Conservation (phyloP, 2,797 vertebrate species). For the Trachurus trachurus region DNA sequence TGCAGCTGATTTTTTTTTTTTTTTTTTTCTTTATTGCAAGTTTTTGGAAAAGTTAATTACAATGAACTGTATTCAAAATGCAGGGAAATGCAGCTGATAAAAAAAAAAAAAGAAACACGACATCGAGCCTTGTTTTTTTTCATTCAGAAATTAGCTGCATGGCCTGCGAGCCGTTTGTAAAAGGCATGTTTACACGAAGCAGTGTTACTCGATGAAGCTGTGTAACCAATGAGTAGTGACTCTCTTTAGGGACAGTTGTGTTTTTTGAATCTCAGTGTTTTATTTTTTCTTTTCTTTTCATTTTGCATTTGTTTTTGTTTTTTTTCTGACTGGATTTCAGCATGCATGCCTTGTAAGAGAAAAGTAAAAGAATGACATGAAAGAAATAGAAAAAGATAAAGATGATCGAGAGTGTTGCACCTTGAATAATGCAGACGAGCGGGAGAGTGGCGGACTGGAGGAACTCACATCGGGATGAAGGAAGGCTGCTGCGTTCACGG, state of each 20-base stretch:
- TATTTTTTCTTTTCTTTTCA: conserved; percentile 8
- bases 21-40: conserved; percentile 16
- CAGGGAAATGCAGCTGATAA: conserved; percentile 10
- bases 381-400: conserved; percentile 59
- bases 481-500: conserved; percentile 28
- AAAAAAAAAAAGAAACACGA: neutral
- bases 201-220: conserved; percentile 75
- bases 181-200: conserved; percentile 85
- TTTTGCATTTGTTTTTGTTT: conserved; percentile 58
- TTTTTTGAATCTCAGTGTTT: conserved; percentile 68
- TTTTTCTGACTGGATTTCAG: conserved; percentile 71
- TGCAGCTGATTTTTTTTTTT: conserved; percentile 61
- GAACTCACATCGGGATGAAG: conserved; percentile 51
- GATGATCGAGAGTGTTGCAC: conserved; percentile 75
- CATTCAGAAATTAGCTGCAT: conserved; percentile 60
- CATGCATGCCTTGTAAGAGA: conserved; percentile 83
- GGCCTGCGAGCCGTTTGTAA: conserved; percentile 69
- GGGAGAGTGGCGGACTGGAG: conserved; percentile 73
- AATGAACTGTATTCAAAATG: conserved; percentile 33
- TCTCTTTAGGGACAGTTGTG: conserved; percentile 52
- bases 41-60: conserved; percentile 4
- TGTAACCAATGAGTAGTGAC: conserved; percentile 65
- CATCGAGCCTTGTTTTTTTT: conserved; percentile 48
- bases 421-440: conserved; percentile 73
- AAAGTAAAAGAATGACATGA: conserved; percentile 64